Percentiles rank a stretch among this genome's conserved stretches.
These are phyloP conservation scores for Tortricodes alternella DNA, from an alignment of 2,888 invertebrate genomes.

Conservation along the genomic window DNA sequence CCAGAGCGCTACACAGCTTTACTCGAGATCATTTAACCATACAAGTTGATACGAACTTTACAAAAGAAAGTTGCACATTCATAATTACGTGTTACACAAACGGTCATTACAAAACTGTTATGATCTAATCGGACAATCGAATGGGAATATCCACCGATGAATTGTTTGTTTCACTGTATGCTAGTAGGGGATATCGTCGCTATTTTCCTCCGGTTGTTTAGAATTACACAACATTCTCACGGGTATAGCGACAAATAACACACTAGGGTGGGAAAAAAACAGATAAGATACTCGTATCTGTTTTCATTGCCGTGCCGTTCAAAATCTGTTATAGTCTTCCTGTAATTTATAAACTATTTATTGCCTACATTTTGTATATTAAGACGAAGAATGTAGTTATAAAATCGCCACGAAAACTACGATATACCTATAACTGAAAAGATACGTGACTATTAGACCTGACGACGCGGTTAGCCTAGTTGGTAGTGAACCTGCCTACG, in stretches of 20 bases:
- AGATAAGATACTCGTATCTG: neutral
- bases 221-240: slow-evolving; percentile 49
- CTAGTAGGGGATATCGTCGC: slow-evolving; percentile 38
- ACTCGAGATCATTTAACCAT: neutral
- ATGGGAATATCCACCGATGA: neutral
- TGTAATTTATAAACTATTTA: neutral
- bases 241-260: slow-evolving; percentile 35
- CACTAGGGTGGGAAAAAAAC: slow-evolving; percentile 10
- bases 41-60: neutral
- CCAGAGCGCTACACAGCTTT: neutral
- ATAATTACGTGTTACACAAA: slow-evolving; percentile 12
- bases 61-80: slow-evolving; percentile 12
- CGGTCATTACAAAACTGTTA: slow-evolving; percentile 10
- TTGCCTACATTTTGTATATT: too few relatives aligned
- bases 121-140: slow-evolving; percentile 1
- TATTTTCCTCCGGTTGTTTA: slow-evolving; percentile 45
- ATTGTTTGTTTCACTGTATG: slow-evolving; percentile 26
- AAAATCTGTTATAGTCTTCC: neutral
- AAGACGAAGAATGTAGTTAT: too few relatives aligned
- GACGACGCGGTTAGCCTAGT: too few relatives aligned
- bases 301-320: neutral
- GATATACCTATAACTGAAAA: too few relatives aligned
- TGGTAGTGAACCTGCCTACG: too few relatives aligned
- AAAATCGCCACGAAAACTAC: too few relatives aligned
- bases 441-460: too few relatives aligned